Base-by-base conservation (phyloP, 2,113 vertebrate species). In the Leptodactylus fuscus region DNA sequence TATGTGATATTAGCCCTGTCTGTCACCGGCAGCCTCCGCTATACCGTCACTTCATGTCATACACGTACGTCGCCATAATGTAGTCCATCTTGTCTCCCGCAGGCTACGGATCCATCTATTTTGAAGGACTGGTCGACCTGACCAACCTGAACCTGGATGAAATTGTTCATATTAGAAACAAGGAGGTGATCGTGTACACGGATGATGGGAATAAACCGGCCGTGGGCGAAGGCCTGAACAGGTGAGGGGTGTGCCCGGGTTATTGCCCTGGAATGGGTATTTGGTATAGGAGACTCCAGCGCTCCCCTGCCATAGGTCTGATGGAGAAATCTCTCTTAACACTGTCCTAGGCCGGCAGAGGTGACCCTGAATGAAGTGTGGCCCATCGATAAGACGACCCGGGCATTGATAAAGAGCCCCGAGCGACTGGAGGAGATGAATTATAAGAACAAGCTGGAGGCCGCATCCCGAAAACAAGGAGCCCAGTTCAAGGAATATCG, bases 281-380 rank as follows among this genome's bases (percentile, higher is more conserved):
- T n/a, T n/a, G n/a, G n/a, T n/a, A n/a, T n/a, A n/a, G n/a, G n/a
- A n/a, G n/a, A n/a, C n/a, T n/a, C n/a, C n/a, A n/a, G n/a, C n/a
- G n/a, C n/a, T n/a, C n/a, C n/a, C n/a, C n/a, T n/a, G n/a, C n/a
- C n/a, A n/a, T n/a, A n/a, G n/a, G n/a, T n/a, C n/a, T n/a, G n/a
- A n/a, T n/a, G n/a, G n/a, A n/a, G n/a, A n/a, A n/a, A 15, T 15
- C 75, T 44, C 20, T 16, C 24, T n/a, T n/a, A n/a, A 10, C 9
- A 8, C 5, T 49, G 7, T 2, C 18, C 8, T 85, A 95, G 95
- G 58, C 90, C 91, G 27, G 98, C 98, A 0, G 98, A 99, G 90
- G 97, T 99, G 34, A 99, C 98, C 0, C 88, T 99, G 81, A 97
- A 99, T 7, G 97, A 97, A 0, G 97, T 99, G 67, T 99, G 98